Base-by-base conservation (phyloP, 1,140 invertebrate genomes). In the Temnothorax nylanderi region DNA sequence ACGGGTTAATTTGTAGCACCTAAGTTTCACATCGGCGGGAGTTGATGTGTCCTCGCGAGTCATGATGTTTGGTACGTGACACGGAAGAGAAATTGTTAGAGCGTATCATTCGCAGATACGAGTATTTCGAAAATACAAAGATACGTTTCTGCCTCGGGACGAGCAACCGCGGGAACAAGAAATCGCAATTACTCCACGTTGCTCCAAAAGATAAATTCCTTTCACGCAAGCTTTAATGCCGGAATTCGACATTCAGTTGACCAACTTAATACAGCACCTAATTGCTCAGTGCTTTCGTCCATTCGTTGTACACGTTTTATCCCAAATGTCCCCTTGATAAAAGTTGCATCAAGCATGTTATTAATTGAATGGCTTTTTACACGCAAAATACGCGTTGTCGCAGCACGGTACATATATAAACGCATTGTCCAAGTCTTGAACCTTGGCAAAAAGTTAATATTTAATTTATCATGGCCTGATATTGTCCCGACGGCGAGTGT, bases 1-100 rank as follows among this genome's bases (percentile, higher is more conserved):
- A 84, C 56, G 80, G 41, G 54, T 84, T 84, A 74, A 84, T 84
- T 84, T 84, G 80, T 62, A 82, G 54, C 41, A 74, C 37, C 41
- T 75, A 75, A 84, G 69, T 84, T 74, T 75, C 41, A 71, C 69
- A 75, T 84, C 32, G 80, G 54, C 56, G 80, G 11, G n/a, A 47
- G 26, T 47, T 49, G 80, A 84, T 26, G 41, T 54, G 41, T 58
- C 54, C 41, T 84, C 54, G 54, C 54, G 60, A 75, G 60, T 84
- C 47, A 84, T 82, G 41, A 82, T 49, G 32, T 84, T 74, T 34
- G n/a, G 11, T 60, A 75, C 54, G 56, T 62, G 56, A 84, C 44
- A 62, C 41, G 41, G 41, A 56, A 44, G 51, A 71, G 16, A 2
- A 82, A 60, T 74, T 74, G 54, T 72, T 16, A 58, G 41, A 60